Base-by-base conservation (phyloP, 2,888 invertebrate species). In the Ectobius pallidus region DNA sequence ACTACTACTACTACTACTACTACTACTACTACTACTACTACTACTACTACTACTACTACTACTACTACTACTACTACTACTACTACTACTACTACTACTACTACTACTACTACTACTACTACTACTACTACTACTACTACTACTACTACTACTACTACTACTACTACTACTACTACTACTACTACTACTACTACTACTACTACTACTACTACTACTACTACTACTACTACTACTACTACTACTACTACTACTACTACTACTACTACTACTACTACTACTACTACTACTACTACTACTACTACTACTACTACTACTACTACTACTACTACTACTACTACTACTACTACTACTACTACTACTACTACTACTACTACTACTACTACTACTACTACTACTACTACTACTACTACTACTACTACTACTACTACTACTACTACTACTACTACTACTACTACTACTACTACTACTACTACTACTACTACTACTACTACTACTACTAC, bases 401-500 rank as follows among this genome's bases (percentile, higher is more conserved):
- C 20, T 55, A 55, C 20, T 55, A 3, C 25, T 55, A 55, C 25
- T 25, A 55, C 55, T 55, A 55, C 55, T 55, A 22, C 25, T 55
- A 22, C 55, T 55, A 55, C 27, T 22, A 55, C 55, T 55, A 55
- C 55, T 55, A 55, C 55, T 55, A 55, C 55, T 25, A 55, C 55
- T 22, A 22, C 55, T 55, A 55, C 55, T 22, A n/a, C n/a, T n/a
- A 49, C n/a, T n/a, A 49, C 9, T 11, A 49, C 6, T 18, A 49
- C 49, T 49, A 49, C 49, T 49, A 49, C 3, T 55, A 25, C 25
- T 55, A 55, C 55, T 22, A 55, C 55, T 22, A 55, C 55, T 55
- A 46, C n/a, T 46, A 55, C 55, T 55, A 22, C 55, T 55, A 22
- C 55, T 55, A 55, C 55, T 22, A 22, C 55, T 22, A 55, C 55